Evolutionary conservation across 2,113 vertebrate species (phyloP).

Genomic region (Bufo bufo): DNA sequence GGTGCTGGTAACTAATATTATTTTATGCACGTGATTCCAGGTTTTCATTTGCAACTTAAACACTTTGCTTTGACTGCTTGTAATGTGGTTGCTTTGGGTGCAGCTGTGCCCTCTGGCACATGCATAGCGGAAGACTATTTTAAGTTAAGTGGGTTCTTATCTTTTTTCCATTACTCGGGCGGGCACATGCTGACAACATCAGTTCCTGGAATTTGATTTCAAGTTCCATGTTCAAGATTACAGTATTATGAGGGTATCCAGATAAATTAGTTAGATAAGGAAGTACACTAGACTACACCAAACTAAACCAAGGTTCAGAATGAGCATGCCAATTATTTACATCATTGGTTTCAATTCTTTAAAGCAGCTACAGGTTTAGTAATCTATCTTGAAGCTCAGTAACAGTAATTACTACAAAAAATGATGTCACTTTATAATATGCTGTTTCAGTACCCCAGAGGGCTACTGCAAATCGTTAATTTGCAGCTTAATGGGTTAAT

Average conservation of each 20-base stretch:
- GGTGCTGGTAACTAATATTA: not conserved
- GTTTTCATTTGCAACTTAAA: not conserved
- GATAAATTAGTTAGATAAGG: not conserved
- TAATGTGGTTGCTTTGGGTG: slow-evolving; percentile 26
- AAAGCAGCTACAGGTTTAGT: not conserved
- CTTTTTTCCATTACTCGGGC: slow-evolving; percentile 50
- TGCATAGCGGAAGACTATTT: slow-evolving; percentile 49
- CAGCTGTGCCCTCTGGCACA: slow-evolving; percentile 57
- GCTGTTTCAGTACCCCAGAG: too few relatives aligned
- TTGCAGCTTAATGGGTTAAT: too few relatives aligned
- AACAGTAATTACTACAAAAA: too few relatives aligned
- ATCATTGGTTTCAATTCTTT: not conserved
- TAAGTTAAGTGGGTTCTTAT: slow-evolving; percentile 55
- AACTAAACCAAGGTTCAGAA: not conserved
- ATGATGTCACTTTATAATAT: too few relatives aligned
- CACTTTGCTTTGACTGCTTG: slow-evolving; percentile 3
- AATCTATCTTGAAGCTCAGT: too few relatives aligned
- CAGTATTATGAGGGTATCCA: not conserved
- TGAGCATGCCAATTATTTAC: not conserved
- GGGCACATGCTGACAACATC: slow-evolving; percentile 45
- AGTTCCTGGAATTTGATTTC: slow-evolving; percentile 43
- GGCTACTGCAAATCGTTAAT: too few relatives aligned
- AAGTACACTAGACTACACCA: not conserved
- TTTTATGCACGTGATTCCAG: not conserved
- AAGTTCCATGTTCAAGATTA: slow-evolving; percentile 23